Conservation (phyloP, 2,113 vertebrate genomes). For the Trematomus loennbergii region DNA sequence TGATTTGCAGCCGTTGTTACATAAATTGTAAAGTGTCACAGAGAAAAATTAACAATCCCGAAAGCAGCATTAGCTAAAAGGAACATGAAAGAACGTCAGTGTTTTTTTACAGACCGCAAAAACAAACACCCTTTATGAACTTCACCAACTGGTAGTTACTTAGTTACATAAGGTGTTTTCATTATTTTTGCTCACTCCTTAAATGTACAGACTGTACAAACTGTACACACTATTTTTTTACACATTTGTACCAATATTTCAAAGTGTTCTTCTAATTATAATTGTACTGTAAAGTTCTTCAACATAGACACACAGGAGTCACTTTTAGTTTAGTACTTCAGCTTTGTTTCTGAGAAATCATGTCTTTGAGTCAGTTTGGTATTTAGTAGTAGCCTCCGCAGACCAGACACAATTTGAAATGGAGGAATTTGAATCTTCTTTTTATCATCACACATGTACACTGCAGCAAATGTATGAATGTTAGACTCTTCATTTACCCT, state of each 20-base stretch:
- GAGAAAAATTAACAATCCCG: too few species aligned
- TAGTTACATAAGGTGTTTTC: conserved; percentile 1
- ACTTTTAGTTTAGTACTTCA: too few species aligned
- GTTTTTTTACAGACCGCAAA: not conserved
- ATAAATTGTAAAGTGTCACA: too few species aligned
- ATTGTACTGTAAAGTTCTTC: not conserved
- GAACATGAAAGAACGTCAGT: not conserved
- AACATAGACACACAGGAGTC: not conserved
- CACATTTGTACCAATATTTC: not conserved
- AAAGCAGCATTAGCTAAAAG: not conserved
- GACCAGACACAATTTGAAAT: too few species aligned
- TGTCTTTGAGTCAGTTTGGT: not conserved
- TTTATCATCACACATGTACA: too few species aligned
- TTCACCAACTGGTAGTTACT: not conserved
- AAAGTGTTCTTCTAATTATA: not conserved
- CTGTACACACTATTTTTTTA: not conserved
- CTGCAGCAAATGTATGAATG: too few species aligned
- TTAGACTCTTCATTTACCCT: too few species aligned
- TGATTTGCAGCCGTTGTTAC: too few species aligned
- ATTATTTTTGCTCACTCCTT: too few species aligned
- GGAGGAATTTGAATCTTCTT: too few species aligned
- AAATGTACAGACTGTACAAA: not conserved
- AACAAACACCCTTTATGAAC: not conserved
- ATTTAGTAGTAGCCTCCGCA: too few species aligned
- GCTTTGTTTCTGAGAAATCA: not conserved